Evolutionary conservation across 2,797 vertebrate genomes (phyloP).

Genomic region (Sebastiscus albofasciatus): DNA sequence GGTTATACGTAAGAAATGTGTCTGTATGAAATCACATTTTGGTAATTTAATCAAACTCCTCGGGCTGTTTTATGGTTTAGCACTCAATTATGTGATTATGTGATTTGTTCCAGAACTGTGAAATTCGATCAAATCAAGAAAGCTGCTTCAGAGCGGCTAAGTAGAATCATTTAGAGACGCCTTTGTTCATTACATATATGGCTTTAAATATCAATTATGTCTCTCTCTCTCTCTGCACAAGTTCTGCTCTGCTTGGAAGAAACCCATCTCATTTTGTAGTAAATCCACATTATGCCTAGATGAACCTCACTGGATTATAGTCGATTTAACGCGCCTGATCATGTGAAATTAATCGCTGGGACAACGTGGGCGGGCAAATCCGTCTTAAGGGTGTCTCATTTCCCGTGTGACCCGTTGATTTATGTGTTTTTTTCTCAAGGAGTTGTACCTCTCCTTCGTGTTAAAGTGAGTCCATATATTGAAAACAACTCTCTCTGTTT

Average conservation of each 20-base stretch:
- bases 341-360: conserved; percentile 74
- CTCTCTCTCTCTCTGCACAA: conserved; percentile 2
- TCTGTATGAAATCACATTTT: not conserved
- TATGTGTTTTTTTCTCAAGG: conserved; percentile 25
- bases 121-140: conserved; percentile 31
- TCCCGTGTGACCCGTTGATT: conserved; percentile 51
- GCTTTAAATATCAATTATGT: conserved; percentile 24
- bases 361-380: conserved; percentile 64
- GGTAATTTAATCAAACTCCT: not conserved
- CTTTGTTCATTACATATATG: not conserved
- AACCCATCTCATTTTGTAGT: conserved; percentile 41
- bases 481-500: not conserved
- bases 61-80: conserved; percentile 33
- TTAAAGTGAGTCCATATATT: conserved; percentile 1
- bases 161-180: conserved; percentile 22
- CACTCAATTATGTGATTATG: conserved; percentile 61
- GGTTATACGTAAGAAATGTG: not conserved
- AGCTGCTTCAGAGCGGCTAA: not conserved
- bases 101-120: conserved; percentile 46
- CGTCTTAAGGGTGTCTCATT: conserved; percentile 34
- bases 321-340: conserved; percentile 63
- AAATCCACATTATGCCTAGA: conserved; percentile 64
- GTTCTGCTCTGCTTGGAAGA: conserved; percentile 6
- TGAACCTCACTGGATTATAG: conserved; percentile 59
- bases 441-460: not conserved